Percentiles rank a stretch among this genome's conserved stretches.
phyloP scores from a whole-genome alignment of 2,888 invertebrate species.

The Phrixothrix hirtus region DNA sequence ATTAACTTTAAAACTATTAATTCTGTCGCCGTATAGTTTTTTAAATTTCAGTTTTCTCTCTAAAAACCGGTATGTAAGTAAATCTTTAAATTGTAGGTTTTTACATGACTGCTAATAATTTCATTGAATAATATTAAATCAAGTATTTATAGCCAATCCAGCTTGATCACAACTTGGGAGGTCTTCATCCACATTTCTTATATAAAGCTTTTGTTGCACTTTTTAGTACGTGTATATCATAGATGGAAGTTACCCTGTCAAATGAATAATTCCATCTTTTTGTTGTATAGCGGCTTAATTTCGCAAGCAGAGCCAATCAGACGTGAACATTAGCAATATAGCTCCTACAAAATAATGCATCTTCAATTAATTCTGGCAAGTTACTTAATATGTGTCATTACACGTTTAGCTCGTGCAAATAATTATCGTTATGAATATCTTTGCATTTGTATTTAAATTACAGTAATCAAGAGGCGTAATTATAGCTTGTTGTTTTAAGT shows the following conservation, averaged over 20 bases:
- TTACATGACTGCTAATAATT: too few relatives aligned
- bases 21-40: too few relatives aligned
- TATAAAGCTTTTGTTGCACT: conserved; percentile 46
- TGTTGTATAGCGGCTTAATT: conserved; percentile 26
- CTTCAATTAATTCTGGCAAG: conserved; percentile 6
- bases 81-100: too few relatives aligned
- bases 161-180: conserved; percentile 48
- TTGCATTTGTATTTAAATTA: conserved; percentile 33
- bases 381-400: conserved; percentile 12
- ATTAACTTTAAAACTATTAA: too few relatives aligned
- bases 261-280: conserved; percentile 41
- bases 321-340: neutral
- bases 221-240: conserved; percentile 44
- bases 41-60: too few relatives aligned
- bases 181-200: conserved; percentile 51
- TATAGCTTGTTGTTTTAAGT: conserved; percentile 33
- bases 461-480: conserved; percentile 34
- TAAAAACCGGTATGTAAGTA: too few relatives aligned
- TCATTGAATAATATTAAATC: too few relatives aligned
- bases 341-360: neutral
- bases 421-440: conserved; percentile 33
- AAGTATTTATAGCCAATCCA: too few relatives aligned
- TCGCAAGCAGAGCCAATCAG: conserved; percentile 20
- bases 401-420: conserved; percentile 21
- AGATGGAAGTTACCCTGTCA: conserved; percentile 43